Evolutionary conservation across 2,113 vertebrate species (phyloP).

Genomic region (Micromys minutus): DNA sequence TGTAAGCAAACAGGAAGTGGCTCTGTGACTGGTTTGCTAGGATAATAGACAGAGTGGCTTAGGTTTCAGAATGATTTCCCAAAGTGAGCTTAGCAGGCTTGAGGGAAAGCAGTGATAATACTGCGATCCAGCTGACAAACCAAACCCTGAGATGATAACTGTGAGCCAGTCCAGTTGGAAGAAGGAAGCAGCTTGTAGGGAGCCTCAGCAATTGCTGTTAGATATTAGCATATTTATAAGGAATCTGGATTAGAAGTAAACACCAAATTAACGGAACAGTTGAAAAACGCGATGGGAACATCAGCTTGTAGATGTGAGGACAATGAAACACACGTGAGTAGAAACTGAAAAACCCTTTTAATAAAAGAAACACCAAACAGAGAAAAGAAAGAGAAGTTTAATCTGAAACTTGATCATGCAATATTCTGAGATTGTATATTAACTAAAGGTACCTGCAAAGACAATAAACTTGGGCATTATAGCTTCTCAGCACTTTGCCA

Average conservation of each 20-base stretch:
- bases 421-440: constrained; percentile 47
- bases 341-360: constrained; percentile 25
- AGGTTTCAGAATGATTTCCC: constrained; percentile 60
- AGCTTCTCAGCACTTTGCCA: constrained; percentile 41
- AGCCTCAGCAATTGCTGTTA: constrained; percentile 32
- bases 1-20: constrained; percentile 29
- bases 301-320: constrained; percentile 54
- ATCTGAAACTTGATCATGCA: constrained; percentile 63
- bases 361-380: constrained; percentile 23
- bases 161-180: constrained; percentile 47
- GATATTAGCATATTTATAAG: constrained; percentile 78
- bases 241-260: constrained; percentile 68
- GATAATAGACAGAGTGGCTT: constrained; percentile 29
- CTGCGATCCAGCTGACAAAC: constrained; percentile 50
- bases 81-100: constrained; percentile 27
- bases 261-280: constrained; percentile 73
- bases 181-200: constrained; percentile 39
- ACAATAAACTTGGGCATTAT: constrained; percentile 49
- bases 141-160: constrained; percentile 58
- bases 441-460: constrained; percentile 20
- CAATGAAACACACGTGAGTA: constrained; percentile 48
- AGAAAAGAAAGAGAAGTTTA: constrained; percentile 48
- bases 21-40: neutral
- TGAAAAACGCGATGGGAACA: constrained; percentile 59
- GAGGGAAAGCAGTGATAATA: constrained; percentile 26